A percentile compares a stretch with the other conserved stretches of the same genome.
phyloP scores from a whole-genome alignment of 2,113 vertebrate genomes.

The Alligator sinensis region DNA sequence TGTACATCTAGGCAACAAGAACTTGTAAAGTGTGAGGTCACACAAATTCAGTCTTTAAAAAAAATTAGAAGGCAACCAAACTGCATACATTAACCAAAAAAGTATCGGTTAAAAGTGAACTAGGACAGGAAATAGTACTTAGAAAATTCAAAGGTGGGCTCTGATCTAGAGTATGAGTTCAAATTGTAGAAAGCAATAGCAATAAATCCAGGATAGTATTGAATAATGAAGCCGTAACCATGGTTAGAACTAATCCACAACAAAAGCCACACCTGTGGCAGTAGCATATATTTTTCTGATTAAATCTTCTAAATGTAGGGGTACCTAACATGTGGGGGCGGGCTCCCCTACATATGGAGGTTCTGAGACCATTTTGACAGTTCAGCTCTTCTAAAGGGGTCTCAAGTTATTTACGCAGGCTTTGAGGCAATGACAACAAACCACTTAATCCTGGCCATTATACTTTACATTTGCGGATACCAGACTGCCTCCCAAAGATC shows the following conservation, averaged over 20 bases:
- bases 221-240: neutral
- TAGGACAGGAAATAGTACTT: neutral
- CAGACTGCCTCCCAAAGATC: neutral
- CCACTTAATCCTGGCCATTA: neutral
- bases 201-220: neutral
- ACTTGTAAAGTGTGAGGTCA: neutral
- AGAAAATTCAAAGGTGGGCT: neutral
- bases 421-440: neutral
- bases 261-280: too few species aligned
- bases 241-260: neutral
- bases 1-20: neutral
- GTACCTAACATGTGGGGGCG: neutral
- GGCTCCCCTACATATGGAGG: too few species aligned
- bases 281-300: neutral
- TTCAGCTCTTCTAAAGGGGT: too few species aligned
- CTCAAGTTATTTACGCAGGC: neutral
- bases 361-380: too few species aligned
- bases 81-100: neutral
- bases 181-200: neutral
- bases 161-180: neutral
- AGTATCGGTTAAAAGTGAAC: neutral
- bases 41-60: rapidly evolving
- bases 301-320: neutral
- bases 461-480: neutral
- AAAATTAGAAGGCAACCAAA: neutral